Base-by-base conservation (phyloP, 2,113 vertebrate species). In the Periophthalmodon schlosseri region DNA sequence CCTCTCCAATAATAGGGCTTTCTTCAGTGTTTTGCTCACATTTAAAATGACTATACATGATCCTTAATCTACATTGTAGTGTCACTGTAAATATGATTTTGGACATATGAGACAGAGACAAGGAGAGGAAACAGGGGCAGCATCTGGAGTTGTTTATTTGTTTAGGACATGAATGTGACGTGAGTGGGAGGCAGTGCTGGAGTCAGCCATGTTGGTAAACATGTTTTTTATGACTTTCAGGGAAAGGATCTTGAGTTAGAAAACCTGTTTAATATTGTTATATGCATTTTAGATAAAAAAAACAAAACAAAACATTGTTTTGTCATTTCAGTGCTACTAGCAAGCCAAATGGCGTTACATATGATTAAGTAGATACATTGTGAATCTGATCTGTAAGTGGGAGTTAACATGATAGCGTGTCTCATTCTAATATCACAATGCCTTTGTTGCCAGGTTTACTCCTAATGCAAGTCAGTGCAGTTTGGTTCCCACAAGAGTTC, bases 111-210 rank as follows among this genome's bases (percentile, higher is more conserved):
- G 71, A 54, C 67, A 60, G 10, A 54, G 33, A 57, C 71, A 2
- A 14, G 12, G 68, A 68, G 72, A 64, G 56, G 54, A 84, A 61
- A 75, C 15, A 60, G 5, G 50, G 57, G 24, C 77, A 69, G 50
- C 28, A 67, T 61, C 57, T 13, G 16, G 34, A 73, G n/a, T 20
- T 69, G 68, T 46, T 78, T 71, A 63, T 73, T 83, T 52, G 39
- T 75, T 58, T 33, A 54, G 24, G 39, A 66, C 24, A 46, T 5
- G 0, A 0, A 21, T 33, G 28, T 23, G 20, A 33, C 4, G 28
- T 65, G 61, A 57, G 36, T 21, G 44, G 61, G 58, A 73, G 66
- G 14, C 1, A 78, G 23, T n/a, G 73, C 15, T 68, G 68, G 83
- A 79, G 70, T 61, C 63, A 76, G 57, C 56, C 69, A 56, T 56